These are phyloP conservation scores for Polypterus senegalus DNA, from an alignment of 2,113 vertebrate genomes.

Conservation along the genomic window DNA sequence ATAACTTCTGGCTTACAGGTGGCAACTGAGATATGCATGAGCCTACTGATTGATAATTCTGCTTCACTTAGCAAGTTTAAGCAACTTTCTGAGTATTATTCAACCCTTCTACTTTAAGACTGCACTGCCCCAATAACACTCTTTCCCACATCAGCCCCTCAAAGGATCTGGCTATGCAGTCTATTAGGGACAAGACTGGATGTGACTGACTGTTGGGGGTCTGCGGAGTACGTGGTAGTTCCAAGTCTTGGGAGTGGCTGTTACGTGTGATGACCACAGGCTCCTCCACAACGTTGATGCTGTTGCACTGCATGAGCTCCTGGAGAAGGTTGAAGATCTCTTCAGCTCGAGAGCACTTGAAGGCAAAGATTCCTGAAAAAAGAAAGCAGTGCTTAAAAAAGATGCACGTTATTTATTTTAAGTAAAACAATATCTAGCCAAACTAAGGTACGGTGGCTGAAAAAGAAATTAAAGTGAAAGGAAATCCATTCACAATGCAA, in stretches of 20 bases:
- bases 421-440: neutral
- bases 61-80: too few relatives aligned
- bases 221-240: constrained; percentile 66
- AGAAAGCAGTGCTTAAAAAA: neutral
- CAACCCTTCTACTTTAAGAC: too few relatives aligned
- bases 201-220: constrained; percentile 64
- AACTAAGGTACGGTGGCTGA: neutral
- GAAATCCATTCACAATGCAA: too few relatives aligned
- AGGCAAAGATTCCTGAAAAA: constrained; percentile 86
- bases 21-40: too few relatives aligned
- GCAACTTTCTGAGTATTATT: too few relatives aligned
- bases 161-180: too few relatives aligned
- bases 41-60: too few relatives aligned
- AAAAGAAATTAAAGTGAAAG: neutral
- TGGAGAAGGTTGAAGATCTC: constrained; percentile 96
- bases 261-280: constrained; percentile 74
- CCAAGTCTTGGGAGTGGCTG: constrained; percentile 66
- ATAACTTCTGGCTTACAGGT: too few relatives aligned
- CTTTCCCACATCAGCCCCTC: too few relatives aligned
- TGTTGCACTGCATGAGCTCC: constrained; percentile 97
- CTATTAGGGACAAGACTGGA: neutral
- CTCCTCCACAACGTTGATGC: constrained; percentile 92
- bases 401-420: neutral
- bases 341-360: constrained; percentile 91
- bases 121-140: too few relatives aligned